Conservation (phyloP, 2,113 vertebrate genomes). For the Chaetorhynchus papuensis region DNA sequence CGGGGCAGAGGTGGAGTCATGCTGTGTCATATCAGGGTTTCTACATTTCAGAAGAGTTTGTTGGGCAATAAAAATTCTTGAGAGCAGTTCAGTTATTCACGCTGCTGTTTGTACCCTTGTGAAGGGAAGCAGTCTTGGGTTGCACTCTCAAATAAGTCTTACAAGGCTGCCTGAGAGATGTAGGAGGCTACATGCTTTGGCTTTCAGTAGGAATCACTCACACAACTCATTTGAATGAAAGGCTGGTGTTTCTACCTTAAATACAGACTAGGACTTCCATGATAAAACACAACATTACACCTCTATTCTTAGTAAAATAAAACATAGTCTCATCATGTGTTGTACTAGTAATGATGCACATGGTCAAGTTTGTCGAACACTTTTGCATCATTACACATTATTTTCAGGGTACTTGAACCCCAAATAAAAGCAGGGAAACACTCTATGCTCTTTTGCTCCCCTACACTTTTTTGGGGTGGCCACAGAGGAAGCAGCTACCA, state of each 20-base stretch:
- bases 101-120: not conserved
- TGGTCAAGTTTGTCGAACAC: not conserved
- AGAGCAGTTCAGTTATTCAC: not conserved
- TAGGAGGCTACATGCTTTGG: not conserved
- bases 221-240: not conserved
- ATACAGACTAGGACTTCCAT: not conserved
- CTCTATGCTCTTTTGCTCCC: not conserved
- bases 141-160: not conserved
- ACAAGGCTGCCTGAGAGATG: not conserved
- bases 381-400: not conserved
- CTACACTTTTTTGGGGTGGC: not conserved
- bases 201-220: not conserved
- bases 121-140: not conserved
- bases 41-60: not conserved
- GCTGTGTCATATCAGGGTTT: not conserved
- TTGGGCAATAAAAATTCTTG: not conserved
- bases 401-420: not conserved
- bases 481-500: not conserved
- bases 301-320: not conserved
- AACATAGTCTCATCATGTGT: not conserved
- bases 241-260: not conserved
- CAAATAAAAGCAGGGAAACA: not conserved
- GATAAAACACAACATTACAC: not conserved
- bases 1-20: rapidly evolving
- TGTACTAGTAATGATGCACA: not conserved